Evolutionary conservation across 2,888 invertebrate species (phyloP), one percentile per base, ranked within the genome.

Genomic region (Slavum lentiscoides): DNA sequence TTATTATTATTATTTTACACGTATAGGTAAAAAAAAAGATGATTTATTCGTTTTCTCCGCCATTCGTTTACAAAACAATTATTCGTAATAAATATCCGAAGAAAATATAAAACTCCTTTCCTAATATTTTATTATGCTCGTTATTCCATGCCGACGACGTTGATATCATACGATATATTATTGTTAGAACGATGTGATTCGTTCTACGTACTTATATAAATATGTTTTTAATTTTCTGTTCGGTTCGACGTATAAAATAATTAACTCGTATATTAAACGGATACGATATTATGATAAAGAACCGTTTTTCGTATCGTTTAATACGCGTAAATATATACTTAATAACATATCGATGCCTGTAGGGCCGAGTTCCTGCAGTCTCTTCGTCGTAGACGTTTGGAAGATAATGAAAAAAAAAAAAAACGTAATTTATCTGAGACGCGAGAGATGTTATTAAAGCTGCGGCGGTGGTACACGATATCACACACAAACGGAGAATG

Each of bases 281-380:
- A 30, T 30, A 30, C 30, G 30, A 30, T 30, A 2, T 30, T 1
- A 30, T 30, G n/a, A 59, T 59, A 70, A 70, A 70, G 21, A 70
- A 70, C 49, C 58, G 39, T 59, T 21, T n/a, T 59, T 59, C 11
- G 23, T 43, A 49, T 68, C 23, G 68, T 68, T 68, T 68, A 49
- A 68, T 17, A 67, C 43, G 39, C 39, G n/a, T 39, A 30, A 30
- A n/a, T 67, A 53, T 11, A 15, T 53, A 53, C 5, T 15, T 4
- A 4, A 15, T 53, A 53, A 17, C 13, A 53, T 53, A 17, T 53
- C 17, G 53, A 53, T 15, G 66, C 66, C 66, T n/a, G 39, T n/a
- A 39, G 66, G 43, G 43, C 11, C 53, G 17, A 30, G 30, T 30
- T 30, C 53, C 17, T 13, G 17, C 13, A 13, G 13, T 17, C 39